Evolutionary conservation across 2,113 vertebrate genomes (phyloP), one percentile per base, ranked within the genome.

Genomic region (Sander vitreus): DNA sequence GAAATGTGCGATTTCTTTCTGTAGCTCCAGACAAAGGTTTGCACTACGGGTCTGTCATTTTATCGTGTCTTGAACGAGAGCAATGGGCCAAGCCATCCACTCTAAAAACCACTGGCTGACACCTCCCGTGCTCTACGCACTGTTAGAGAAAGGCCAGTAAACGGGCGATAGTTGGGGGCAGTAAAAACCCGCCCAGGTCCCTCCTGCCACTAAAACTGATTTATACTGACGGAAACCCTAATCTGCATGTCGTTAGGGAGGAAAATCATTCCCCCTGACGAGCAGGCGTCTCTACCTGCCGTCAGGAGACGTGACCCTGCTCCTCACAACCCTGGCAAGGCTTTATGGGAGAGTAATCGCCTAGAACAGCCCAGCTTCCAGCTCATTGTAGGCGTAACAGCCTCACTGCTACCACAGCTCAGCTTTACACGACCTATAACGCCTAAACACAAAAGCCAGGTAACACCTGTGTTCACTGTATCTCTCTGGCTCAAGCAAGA

Each of bases 161-260:
- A 91, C 11, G 51, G 67, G 78, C 30, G 82, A 82, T 66, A 70
- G 78, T 63, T 25, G 69, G 89, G 75, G 89, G 85, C 80, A 85
- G 88, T 95, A 92, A 95, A 95, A 92, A 33, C 60, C 63, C 72
- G 39, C 67, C 71, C 45, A 33, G 76, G 77, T 84, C 84, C 84
- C 95, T 92, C 93, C 96, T 93, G 95, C 93, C 96, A 95, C 95
- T 97, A 97, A 97, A 97, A 96, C 95, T 97, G 98, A 98, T 98
- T 98, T 98, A 98, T 95, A 94, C 94, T 94, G 94, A 95, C 93
- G 94, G 88, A 84, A 95, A 96, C 92, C 94, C 96, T 97, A 95
- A 97, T 99, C 97, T 97, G 96, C 96, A 97, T 97, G 96, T 96
- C 95, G 5, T 97, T 98, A 97, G 96, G 94, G 93, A 90, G 94